Base-by-base conservation (phyloP, 2,113 vertebrate species). In the Microtus oregoni region DNA sequence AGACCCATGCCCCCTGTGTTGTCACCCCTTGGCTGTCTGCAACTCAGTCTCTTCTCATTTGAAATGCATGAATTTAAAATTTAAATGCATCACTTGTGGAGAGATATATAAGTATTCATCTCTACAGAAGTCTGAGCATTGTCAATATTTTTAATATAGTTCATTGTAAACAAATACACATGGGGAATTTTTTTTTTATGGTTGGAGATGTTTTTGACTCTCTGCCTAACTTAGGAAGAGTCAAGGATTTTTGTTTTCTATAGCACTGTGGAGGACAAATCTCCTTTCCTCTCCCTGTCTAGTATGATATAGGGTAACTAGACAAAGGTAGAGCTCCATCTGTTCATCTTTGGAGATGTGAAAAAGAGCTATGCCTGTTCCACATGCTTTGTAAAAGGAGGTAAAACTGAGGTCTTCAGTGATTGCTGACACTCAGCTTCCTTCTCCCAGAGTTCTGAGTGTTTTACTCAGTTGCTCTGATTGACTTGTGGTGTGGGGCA, bases 161-260 rank as follows among this genome's bases (percentile, higher is more conserved):
- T 70, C 78, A 93, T 63, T 70, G 9, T 35, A 94, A 96, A 94
- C 17, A 94, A 79, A 90, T 1, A 77, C 35, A 88, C 24, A 73
- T 82, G 93, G 61, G 63, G 9, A 78, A 32, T 67, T 67, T 15
- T 67, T 67, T 44, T 67, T 30, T 44, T 41, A 44, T 22, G 30
- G 28, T 68, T 32, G 32, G 30, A 35, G 30, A 50, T 35, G 11
- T 38, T 26, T 93, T 38, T 13, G 47, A 26, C 13, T 88, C 65
- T 44, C 52, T 38, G 24, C 47, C 38, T 28, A n/a, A 50, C 52
- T 91, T 77, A 86, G 20, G 58, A 85, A 93, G 35, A 0, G 0
- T 26, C 35, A 3, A 5, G 3, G 20, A 75, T 75, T 19, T 72
- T 6, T 41, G n/a, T 30, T 86, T 78, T 41, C 85, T 73, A 17